These are phyloP conservation scores for Gymnocheta viridis DNA, from an alignment of 2,888 invertebrate genomes.

Conservation along the genomic window DNA sequence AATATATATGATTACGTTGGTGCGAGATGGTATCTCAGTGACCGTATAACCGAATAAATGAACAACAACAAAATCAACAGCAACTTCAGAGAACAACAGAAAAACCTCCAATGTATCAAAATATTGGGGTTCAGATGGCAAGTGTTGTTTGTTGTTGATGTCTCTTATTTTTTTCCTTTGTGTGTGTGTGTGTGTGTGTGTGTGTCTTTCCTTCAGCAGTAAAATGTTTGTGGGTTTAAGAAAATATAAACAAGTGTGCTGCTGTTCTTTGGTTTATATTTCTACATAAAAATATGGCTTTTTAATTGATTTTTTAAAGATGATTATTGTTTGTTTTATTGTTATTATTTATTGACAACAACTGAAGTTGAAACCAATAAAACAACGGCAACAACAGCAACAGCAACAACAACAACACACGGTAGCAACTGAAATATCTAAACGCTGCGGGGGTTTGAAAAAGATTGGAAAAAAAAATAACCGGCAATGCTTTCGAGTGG, in stretches of 20 bases:
- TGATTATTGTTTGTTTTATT: conserved; percentile 46
- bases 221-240: conserved; percentile 20
- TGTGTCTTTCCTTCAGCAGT: conserved; percentile 1
- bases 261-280: conserved; percentile 10
- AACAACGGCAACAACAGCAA: no score
- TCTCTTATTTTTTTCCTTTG: conserved; percentile 19
- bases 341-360: conserved; percentile 62
- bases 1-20: conserved; percentile 67
- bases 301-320: conserved; percentile 62
- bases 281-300: conserved; percentile 43
- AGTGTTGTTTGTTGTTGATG: conserved; percentile 65
- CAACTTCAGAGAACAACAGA: background rate
- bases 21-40: conserved; percentile 63
- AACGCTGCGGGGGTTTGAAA: conserved; percentile 24
- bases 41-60: conserved; percentile 59
- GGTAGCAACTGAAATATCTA: conserved; percentile 30
- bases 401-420: conserved; percentile 47
- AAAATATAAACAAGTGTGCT: conserved; percentile 3
- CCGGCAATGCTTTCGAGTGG: background rate
- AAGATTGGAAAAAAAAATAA: background rate
- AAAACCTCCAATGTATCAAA: conserved; percentile 43
- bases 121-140: conserved; percentile 59
- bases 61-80: conserved; percentile 19
- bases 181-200: background rate
- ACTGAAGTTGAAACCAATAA: conserved; percentile 32